These are phyloP conservation scores for Esox lucius DNA, from an alignment of 2,797 vertebrate species.

Conservation along the genomic window DNA sequence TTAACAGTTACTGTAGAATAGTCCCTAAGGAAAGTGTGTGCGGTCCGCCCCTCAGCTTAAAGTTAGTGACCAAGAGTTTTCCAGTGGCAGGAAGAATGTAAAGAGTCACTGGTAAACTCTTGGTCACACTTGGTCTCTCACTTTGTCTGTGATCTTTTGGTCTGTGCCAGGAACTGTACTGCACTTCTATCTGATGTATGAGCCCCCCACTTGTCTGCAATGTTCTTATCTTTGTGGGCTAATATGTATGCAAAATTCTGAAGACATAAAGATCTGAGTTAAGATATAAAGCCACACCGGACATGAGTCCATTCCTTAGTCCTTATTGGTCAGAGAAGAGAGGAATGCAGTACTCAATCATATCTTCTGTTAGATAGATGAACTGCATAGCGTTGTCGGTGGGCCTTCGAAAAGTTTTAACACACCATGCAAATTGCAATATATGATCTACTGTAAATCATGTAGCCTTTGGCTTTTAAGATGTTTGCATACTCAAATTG, in stretches of 20 bases:
- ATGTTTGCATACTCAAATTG: conserved; percentile 6
- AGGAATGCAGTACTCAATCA: not conserved
- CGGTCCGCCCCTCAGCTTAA: too few relatives aligned
- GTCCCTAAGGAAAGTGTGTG: too few relatives aligned
- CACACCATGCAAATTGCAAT: not conserved
- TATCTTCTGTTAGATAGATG: not conserved
- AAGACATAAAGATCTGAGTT: not conserved
- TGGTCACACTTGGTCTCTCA: too few relatives aligned
- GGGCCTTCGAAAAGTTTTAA: not conserved
- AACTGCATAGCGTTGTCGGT: not conserved
- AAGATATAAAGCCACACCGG: not conserved
- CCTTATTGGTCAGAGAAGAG: not conserved
- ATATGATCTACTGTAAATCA: not conserved
- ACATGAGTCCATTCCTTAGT: not conserved
- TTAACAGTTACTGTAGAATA: too few relatives aligned
- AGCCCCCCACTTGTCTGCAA: not conserved
- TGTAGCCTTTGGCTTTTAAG: not conserved
- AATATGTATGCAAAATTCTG: not conserved
- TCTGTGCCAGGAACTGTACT: not conserved
- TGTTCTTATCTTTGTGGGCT: not conserved
- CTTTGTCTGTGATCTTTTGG: too few relatives aligned
- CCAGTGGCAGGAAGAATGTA: too few relatives aligned
- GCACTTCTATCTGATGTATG: not conserved
- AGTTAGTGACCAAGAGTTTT: too few relatives aligned
- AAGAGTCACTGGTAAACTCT: too few relatives aligned